Percentiles rank a stretch among this genome's conserved stretches.
Evolutionary conservation across 2,797 vertebrate species (phyloP).

Genomic region (Manis crassicaudata): DNA sequence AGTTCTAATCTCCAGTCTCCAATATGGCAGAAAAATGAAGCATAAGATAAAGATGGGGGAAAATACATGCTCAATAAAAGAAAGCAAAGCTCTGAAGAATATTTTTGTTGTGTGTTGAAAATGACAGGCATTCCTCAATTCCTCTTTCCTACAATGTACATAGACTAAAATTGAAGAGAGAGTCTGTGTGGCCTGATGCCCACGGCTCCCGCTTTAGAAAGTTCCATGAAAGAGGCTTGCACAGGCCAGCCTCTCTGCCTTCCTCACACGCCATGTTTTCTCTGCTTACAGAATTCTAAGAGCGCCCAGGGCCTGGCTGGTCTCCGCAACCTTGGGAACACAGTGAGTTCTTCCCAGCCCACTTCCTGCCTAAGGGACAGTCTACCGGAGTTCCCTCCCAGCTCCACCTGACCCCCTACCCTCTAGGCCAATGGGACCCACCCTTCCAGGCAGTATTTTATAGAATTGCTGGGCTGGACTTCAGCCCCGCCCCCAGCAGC

Average conservation of each 20-base stretch:
- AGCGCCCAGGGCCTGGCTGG: constrained; percentile 94
- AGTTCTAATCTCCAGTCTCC: not conserved
- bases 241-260: not conserved
- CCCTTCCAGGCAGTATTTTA: not conserved
- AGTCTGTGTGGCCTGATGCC: not conserved
- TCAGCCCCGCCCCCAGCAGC: not conserved
- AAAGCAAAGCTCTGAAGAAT: not conserved
- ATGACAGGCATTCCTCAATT: not conserved
- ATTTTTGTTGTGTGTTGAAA: not conserved
- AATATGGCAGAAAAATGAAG: not conserved
- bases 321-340: constrained; percentile 97
- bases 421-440: not conserved
- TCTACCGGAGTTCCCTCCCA: not conserved
- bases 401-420: not conserved
- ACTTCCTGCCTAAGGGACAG: not conserved
- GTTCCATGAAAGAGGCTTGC: not conserved
- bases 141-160: not conserved
- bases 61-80: not conserved
- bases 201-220: not conserved
- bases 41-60: not conserved
- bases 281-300: constrained; percentile 93
- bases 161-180: not conserved
- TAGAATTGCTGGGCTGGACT: not conserved
- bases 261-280: not conserved
- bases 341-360: constrained; percentile 89